These are phyloP conservation scores for Halcyon chelicuti DNA, from an alignment of 2,797 vertebrate species.

Conservation along the genomic window DNA sequence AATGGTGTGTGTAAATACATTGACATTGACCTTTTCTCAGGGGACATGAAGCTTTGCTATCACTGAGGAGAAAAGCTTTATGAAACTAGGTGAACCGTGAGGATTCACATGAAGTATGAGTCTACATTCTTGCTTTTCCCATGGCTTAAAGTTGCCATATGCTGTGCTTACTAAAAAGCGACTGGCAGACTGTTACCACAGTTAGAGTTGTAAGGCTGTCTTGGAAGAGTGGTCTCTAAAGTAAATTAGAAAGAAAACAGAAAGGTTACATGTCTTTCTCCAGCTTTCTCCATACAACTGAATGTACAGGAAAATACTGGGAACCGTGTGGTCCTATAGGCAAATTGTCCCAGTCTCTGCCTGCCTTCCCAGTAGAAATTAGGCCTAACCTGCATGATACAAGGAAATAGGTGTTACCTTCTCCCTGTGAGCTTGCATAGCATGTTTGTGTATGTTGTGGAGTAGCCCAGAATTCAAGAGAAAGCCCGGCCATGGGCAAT, in stretches of 20 bases:
- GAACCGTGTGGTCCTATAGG: background rate
- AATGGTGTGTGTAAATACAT: background rate
- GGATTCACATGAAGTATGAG: background rate
- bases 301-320: background rate
- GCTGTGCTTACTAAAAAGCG: background rate
- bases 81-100: background rate
- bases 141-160: background rate
- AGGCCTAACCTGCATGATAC: background rate
- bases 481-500: background rate
- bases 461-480: background rate
- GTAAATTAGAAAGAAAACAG: background rate
- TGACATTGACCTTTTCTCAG: background rate
- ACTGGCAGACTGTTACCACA: constrained; percentile 6
- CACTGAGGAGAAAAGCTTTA: background rate
- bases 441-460: background rate
- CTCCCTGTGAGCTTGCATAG: background rate
- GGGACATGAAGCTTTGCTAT: background rate
- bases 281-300: background rate
- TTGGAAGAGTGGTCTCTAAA: background rate
- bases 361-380: background rate
- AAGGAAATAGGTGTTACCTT: background rate
- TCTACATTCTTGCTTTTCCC: background rate
- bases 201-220: background rate
- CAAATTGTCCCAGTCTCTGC: background rate
- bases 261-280: background rate